Evolutionary conservation across 2,797 vertebrate species (phyloP).

Genomic region (Phrynocephalus guinanensis): DNA sequence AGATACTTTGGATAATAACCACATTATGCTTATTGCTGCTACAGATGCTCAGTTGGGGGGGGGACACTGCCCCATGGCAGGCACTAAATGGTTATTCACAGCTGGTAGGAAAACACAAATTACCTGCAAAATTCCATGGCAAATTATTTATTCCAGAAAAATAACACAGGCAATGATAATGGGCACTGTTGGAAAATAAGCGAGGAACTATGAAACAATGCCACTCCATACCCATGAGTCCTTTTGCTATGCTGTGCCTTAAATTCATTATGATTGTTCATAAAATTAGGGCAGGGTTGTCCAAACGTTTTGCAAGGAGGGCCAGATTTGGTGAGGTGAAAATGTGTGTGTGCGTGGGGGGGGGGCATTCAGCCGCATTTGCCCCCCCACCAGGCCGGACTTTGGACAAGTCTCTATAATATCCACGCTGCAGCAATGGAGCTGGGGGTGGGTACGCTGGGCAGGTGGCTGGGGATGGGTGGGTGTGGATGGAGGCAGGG

Average conservation of each 20-base stretch:
- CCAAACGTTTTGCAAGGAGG: too few species aligned
- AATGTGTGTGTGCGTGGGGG: too few species aligned
- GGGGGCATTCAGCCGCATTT: too few species aligned
- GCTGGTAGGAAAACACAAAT: slow-evolving; percentile 50
- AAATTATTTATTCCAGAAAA: slow-evolving; percentile 45
- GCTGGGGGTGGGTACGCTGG: too few species aligned
- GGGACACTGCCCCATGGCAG: slow-evolving; percentile 39
- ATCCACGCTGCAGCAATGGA: too few species aligned
- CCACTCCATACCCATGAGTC: neutral
- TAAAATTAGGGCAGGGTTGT: neutral
- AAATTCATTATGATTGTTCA: slow-evolving; percentile 9
- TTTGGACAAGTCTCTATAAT: too few species aligned
- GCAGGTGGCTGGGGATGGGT: too few species aligned
- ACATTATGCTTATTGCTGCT: slow-evolving; percentile 45
- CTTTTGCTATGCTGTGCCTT: neutral
- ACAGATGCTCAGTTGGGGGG: slow-evolving; percentile 43
- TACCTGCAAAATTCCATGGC: slow-evolving; percentile 45
- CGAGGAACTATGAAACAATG: neutral
- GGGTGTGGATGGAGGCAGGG: too few species aligned
- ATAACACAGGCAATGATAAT: neutral
- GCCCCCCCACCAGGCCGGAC: too few species aligned
- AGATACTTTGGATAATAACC: slow-evolving; percentile 48
- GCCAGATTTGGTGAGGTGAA: too few species aligned
- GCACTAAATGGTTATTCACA: slow-evolving; percentile 57
- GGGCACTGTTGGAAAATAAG: neutral